Base-by-base conservation (phyloP, 2,888 invertebrate genomes). In the Agrotis ipsilon region DNA sequence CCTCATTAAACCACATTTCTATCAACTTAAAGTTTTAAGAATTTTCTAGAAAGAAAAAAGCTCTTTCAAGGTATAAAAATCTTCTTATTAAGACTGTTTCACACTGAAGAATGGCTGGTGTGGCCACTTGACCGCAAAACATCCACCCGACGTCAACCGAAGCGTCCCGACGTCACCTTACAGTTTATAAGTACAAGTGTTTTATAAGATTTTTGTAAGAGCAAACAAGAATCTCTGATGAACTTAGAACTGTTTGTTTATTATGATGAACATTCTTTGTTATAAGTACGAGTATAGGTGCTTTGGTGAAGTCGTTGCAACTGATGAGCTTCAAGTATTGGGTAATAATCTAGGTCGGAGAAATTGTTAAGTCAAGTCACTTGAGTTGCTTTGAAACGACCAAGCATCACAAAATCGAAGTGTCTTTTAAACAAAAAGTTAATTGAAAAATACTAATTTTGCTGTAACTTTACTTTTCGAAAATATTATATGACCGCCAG, bases 111-210 rank as follows among this genome's bases (percentile, higher is more conserved):
- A 60, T 62, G 48, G 57, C 48, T 77, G 59, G 62, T n/a, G 48
- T 16, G 52, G 19, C 21, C 65, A 68, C 78, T 78, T 78, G 78
- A 78, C 78, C 77, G 78, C 78, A 72, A 78, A 72, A 57, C 64
- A 18, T 13, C 62, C 18, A 32, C 45, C 24, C 45, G 48, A 51
- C 51, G 43, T 1, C 55, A n/a, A 3, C 39, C 68, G 54, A 24
- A 9, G 39, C 1, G 16, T 45, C 1, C 48, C 24, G 68, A 21
- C 27, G 48, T n/a, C 14, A 18, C 32, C 57, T 63, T 63, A 68
- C 60, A 64, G 63, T 72, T 72, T 76, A 52, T 54, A 57, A 60
- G 67, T 52, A 32, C 13, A 52, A 67, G 57, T 57, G 9, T 52
- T 57, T 45, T 60, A 24, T 24, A 67, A 77, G 55, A 57, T 60